phyloP scores from a whole-genome alignment of 2,797 vertebrate genomes.

The Ambastaia sidthimunki region DNA sequence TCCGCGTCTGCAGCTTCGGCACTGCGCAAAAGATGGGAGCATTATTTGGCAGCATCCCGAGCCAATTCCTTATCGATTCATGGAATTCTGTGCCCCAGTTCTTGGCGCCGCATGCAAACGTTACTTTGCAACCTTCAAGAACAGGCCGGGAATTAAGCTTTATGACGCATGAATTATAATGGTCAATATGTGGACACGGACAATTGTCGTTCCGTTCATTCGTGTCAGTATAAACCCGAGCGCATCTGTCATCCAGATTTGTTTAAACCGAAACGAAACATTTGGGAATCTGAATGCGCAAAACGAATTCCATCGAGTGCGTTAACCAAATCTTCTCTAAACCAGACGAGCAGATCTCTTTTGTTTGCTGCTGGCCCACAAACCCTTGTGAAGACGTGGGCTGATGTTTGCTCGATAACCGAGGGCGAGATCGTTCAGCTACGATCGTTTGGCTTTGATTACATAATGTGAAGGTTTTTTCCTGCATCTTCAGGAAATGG shows the following conservation, averaged over 20 bases:
- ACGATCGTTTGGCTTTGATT: not conserved
- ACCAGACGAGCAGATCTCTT: not conserved
- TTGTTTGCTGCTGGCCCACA: constrained; percentile 38
- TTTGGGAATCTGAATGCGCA: constrained; percentile 30
- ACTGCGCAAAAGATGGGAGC: constrained; percentile 46
- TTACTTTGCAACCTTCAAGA: constrained; percentile 53
- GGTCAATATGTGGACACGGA: not conserved
- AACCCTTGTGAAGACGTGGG: constrained; percentile 5
- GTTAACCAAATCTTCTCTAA: not conserved
- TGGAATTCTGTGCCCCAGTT: constrained; percentile 27
- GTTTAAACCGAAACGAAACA: constrained; percentile 10
- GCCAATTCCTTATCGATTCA: constrained; percentile 37
- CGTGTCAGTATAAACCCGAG: not conserved
- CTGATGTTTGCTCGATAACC: not conserved
- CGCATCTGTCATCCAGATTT: constrained; percentile 5
- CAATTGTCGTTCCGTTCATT: not conserved
- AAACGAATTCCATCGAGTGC: constrained; percentile 4
- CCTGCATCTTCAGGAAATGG: not conserved
- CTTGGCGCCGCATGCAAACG: constrained; percentile 42
- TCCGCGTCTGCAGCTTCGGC: constrained; percentile 20
- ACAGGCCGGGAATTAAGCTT: constrained; percentile 62
- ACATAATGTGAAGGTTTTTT: not conserved
- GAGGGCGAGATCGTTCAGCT: not conserved
- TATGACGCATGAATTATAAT: constrained; percentile 59
- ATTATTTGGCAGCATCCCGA: constrained; percentile 27